Percentiles rank a stretch among this genome's conserved stretches.
Conservation (phyloP, 2,888 invertebrate genomes). For the Amblyjoppa fuscipennis region DNA sequence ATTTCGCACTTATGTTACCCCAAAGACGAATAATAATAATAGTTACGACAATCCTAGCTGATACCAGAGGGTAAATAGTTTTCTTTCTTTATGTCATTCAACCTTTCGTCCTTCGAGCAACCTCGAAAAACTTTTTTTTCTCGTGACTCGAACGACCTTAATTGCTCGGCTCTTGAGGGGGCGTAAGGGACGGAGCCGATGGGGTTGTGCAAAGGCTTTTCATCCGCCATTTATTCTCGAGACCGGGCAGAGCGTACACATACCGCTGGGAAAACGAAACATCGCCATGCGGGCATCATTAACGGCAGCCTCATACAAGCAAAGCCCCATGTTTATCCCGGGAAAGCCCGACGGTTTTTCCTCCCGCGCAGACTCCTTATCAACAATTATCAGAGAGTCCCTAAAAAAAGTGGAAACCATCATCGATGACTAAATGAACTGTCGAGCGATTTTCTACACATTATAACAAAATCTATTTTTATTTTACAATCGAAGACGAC, state of each 20-base stretch:
- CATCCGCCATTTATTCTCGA: constrained; percentile 78
- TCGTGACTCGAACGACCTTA: constrained; percentile 44
- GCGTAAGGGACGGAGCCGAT: background rate
- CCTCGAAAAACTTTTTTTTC: constrained; percentile 53
- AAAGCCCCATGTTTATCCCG: constrained; percentile 76
- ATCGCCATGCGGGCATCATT: constrained; percentile 80
- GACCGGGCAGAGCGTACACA: constrained; percentile 58
- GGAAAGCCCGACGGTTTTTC: constrained; percentile 25
- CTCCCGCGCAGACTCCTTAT: constrained; percentile 71
- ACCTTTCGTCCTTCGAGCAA: constrained; percentile 30
- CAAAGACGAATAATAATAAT: background rate
- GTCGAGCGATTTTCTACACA: too few relatives aligned
- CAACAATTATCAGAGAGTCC: constrained; percentile 70
- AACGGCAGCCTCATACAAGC: constrained; percentile 80
- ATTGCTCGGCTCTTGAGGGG: constrained; percentile 38
- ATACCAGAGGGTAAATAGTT: constrained; percentile 5
- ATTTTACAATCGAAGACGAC: too few relatives aligned
- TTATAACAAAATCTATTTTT: too few relatives aligned
- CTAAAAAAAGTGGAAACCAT: background rate
- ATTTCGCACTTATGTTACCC: too few relatives aligned
- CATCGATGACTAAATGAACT: background rate
- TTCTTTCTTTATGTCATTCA: constrained; percentile 10
- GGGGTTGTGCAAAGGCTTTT: constrained; percentile 5
- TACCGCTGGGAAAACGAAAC: constrained; percentile 64
- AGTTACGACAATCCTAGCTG: background rate